phyloP scores from a whole-genome alignment of 2,888 invertebrate genomes.

The Thysanoteuthis rhombus region DNA sequence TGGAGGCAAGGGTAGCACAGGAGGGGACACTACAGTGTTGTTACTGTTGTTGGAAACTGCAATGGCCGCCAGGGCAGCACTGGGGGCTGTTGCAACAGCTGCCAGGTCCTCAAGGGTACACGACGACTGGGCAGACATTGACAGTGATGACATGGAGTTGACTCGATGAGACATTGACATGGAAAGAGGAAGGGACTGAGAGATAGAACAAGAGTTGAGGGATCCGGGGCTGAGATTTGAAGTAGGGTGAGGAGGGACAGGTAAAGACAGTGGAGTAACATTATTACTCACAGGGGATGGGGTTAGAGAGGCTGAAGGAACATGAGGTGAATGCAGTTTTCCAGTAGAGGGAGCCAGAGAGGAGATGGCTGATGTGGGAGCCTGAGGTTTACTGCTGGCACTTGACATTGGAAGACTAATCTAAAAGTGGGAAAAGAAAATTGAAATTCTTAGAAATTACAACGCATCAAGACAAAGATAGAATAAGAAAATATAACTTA shows the following conservation, averaged over 20 bases:
- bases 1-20: neutral
- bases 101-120: conserved; percentile 28
- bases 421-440: conserved; percentile 12
- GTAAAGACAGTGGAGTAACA: conserved; percentile 18
- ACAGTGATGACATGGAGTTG: conserved; percentile 17
- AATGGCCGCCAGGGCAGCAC: conserved; percentile 20
- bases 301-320: neutral
- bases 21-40: neutral
- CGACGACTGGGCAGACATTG: conserved; percentile 13
- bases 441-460: too few relatives aligned
- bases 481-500: neutral
- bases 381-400: neutral
- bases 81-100: conserved; percentile 23
- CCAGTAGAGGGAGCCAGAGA: conserved; percentile 20
- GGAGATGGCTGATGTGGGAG: neutral
- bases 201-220: neutral
- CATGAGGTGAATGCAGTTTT: conserved; percentile 20
- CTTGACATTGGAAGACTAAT: neutral
- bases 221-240: neutral
- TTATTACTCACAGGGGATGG: neutral
- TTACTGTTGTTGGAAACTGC: conserved; percentile 26
- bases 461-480: neutral
- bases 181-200: conserved; percentile 16
- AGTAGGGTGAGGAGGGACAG: neutral
- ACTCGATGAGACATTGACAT: conserved; percentile 15